Percentiles rank a stretch among this genome's conserved stretches.
phyloP scores from a whole-genome alignment of 2,888 invertebrate species.

The Cryptus armator region DNA sequence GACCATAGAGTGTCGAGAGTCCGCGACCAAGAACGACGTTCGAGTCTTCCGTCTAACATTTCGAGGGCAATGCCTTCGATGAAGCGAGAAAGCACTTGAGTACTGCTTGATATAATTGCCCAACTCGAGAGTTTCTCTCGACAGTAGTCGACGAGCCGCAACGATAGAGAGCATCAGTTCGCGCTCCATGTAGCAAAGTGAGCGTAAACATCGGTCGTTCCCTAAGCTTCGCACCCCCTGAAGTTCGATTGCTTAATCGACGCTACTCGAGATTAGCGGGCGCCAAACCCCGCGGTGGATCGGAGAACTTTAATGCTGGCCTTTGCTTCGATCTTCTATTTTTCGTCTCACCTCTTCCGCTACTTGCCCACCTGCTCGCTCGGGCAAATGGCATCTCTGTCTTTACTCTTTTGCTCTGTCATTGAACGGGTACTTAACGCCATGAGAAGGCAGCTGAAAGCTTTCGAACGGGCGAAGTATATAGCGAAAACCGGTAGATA shows the following conservation, averaged over 20 bases:
- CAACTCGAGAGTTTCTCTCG: slow-evolving; percentile 39
- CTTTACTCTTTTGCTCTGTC: slow-evolving; percentile 19
- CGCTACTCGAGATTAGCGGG: slow-evolving; percentile 77
- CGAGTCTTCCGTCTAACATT: slow-evolving; percentile 6
- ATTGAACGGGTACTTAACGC: slow-evolving; percentile 67
- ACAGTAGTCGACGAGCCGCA: slow-evolving; percentile 32
- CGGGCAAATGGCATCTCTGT: neutral
- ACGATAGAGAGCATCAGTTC: slow-evolving; percentile 51
- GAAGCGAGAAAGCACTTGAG: slow-evolving; percentile 48
- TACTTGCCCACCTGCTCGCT: neutral
- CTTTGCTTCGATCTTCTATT: slow-evolving; percentile 6
- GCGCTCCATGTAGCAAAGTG: slow-evolving; percentile 51
- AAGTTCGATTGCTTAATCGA: slow-evolving; percentile 78
- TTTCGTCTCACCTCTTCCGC: neutral
- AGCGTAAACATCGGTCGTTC: slow-evolving; percentile 60
- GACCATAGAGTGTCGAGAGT: neutral
- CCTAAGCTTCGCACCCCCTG: slow-evolving; percentile 42
- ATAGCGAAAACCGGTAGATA: slow-evolving; percentile 17
- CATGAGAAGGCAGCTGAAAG: slow-evolving; percentile 54
- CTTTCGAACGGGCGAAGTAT: slow-evolving; percentile 26
- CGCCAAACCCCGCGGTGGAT: slow-evolving; percentile 56
- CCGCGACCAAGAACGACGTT: neutral
- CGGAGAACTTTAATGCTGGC: slow-evolving; percentile 26
- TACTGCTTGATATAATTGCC: slow-evolving; percentile 63
- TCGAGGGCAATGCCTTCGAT: slow-evolving; percentile 43